Conservation (phyloP, 2,113 vertebrate genomes). For the Prochilodus magdalenae region DNA sequence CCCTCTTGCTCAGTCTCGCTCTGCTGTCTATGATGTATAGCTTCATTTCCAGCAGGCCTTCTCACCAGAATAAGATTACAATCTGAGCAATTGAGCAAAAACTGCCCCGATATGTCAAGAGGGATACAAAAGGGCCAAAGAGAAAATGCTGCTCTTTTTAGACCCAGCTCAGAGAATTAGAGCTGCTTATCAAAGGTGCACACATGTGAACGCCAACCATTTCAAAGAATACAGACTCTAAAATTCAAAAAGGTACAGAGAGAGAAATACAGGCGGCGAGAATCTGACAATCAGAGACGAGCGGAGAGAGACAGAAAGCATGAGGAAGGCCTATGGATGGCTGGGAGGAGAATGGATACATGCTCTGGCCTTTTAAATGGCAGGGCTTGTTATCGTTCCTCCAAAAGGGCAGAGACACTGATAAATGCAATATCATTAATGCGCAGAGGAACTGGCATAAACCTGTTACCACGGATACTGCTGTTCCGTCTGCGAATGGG, state of each 20-base stretch:
- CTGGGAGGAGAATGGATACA: conserved; percentile 44
- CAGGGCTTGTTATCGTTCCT: conserved; percentile 63
- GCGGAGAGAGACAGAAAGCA: conserved; percentile 22
- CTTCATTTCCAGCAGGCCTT: conserved; percentile 73
- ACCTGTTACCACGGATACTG: conserved; percentile 30
- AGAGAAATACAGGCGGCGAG: not conserved
- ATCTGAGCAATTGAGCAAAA: conserved; percentile 74
- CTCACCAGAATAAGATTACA: conserved; percentile 72
- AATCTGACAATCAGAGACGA: not conserved
- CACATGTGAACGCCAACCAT: not conserved
- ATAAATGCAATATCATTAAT: conserved; percentile 67
- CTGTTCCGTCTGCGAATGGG: conserved; percentile 11
- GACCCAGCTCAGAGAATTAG: conserved; percentile 7
- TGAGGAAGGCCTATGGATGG: conserved; percentile 64
- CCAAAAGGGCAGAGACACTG: conserved; percentile 55
- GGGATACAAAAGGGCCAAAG: conserved; percentile 29
- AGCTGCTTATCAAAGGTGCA: conserved; percentile 10
- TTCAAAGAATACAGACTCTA: not conserved
- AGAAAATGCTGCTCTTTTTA: conserved; percentile 43
- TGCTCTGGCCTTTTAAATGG: conserved; percentile 70
- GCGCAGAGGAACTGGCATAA: conserved; percentile 48
- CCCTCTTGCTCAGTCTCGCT: conserved; percentile 51
- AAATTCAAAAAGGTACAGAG: conserved; percentile 4
- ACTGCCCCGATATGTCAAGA: conserved; percentile 63
- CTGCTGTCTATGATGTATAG: conserved; percentile 74